These are phyloP conservation scores for Vireo griseus DNA, from an alignment of 2,797 vertebrate genomes.

Conservation along the genomic window DNA sequence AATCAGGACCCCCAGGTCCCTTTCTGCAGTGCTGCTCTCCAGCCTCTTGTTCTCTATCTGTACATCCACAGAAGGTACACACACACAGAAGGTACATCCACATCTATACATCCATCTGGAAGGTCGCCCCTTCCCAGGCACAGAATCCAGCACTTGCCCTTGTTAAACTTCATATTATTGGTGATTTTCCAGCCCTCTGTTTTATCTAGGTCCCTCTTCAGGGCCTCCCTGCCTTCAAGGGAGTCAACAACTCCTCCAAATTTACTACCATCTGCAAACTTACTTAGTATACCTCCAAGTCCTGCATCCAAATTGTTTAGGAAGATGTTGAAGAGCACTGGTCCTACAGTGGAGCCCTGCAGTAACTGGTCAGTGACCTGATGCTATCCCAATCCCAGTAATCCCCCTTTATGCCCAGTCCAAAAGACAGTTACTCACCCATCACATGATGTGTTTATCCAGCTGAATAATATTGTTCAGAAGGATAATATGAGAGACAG, in stretches of 20 bases:
- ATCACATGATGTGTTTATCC: neutral
- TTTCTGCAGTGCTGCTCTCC: neutral
- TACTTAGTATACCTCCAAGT: neutral
- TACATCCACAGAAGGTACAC: neutral
- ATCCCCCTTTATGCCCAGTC: neutral
- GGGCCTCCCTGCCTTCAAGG: neutral
- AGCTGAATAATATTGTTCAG: neutral
- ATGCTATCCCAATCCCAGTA: neutral
- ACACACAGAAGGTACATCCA: no score
- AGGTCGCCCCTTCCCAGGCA: neutral
- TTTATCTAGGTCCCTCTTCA: neutral
- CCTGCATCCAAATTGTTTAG: neutral
- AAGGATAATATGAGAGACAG: neutral
- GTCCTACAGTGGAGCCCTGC: neutral
- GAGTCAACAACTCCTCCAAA: neutral
- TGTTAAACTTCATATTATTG: neutral
- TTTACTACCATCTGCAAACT: neutral
- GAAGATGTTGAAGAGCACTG: neutral
- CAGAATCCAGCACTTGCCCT: neutral
- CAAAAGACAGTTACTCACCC: neutral
- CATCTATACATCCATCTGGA: neutral
- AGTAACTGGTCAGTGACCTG: neutral
- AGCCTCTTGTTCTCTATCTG: neutral
- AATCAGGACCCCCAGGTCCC: neutral
- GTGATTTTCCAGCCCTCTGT: neutral